Evolutionary conservation across 2,113 vertebrate genomes (phyloP), one percentile per base, ranked within the genome.

Genomic region (Peromyscus maniculatus): DNA sequence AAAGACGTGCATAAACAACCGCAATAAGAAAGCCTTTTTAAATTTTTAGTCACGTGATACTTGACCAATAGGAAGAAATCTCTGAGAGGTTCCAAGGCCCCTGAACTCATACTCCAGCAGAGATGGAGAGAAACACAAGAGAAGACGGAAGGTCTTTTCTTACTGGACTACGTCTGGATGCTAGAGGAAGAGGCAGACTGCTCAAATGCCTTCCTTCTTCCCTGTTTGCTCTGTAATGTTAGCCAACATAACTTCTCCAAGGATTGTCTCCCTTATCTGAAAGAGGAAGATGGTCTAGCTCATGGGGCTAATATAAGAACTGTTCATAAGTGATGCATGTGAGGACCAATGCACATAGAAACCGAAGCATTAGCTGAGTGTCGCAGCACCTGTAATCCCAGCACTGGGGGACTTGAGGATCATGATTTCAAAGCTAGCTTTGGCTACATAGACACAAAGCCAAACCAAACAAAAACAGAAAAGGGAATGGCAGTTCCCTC

Each of bases 11-110:
- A 94, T 69, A 66, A 87, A 69, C 33, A 17, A 93, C 19, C 17
- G 62, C 64, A 87, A 6, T 55, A 39, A 19, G 22, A 88, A 96
- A 77, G 74, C 77, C 74, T 75, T 87, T 57, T 26, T 69, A n/a
- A 24, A 39, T 66, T 57, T 64, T 91, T 49, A 92, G 26, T 84
- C 28, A 24, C 36, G 3, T 31, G 28, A 31, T 80, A n/a, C 91
- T 69, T 90, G 77, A 88, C 79, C 52, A 92, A 33, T 15, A 89
- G 55, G 82, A 97, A 96, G 5, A 89, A 24, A 36, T 10, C 66
- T 31, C 12, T 59, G 79, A 92, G 67, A 79, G 33, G 11, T 93
- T 93, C 57, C 21, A 62, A 91, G 72, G 36, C 57, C n/a, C 55
- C 89, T 89, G 52, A 94, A 67, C 43, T 69, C 59, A 67, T 33